Evolutionary conservation across 2,797 vertebrate species (phyloP).

Genomic region (Arctocebus calabarensis): DNA sequence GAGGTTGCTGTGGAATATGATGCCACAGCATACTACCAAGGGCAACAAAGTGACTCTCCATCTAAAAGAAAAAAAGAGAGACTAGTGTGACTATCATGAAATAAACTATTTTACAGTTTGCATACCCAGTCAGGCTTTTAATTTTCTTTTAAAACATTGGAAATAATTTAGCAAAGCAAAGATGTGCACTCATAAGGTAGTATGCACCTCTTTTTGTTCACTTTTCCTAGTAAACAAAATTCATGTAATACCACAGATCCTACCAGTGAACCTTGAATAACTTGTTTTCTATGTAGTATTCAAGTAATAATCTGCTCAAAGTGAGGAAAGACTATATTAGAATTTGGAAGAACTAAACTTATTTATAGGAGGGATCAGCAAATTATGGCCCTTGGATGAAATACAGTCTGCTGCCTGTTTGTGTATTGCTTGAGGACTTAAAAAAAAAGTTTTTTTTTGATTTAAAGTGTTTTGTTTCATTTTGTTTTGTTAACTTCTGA

Average conservation of each 20-base stretch:
- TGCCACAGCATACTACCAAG: too few species aligned
- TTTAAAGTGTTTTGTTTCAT: background rate
- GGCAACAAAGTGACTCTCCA: too few species aligned
- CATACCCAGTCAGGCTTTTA: background rate
- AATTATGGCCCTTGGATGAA: slow-evolving; percentile 14
- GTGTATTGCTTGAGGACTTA: background rate
- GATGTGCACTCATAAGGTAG: background rate
- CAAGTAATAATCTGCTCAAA: slow-evolving; percentile 13
- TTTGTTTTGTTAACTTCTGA: too few species aligned
- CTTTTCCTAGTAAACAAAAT: background rate
- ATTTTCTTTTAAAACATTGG: background rate
- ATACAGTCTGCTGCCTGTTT: background rate
- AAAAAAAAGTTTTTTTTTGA: background rate
- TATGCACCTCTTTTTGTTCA: background rate
- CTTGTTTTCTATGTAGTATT: background rate
- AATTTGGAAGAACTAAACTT: slow-evolving; percentile 43
- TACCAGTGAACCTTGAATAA: slow-evolving; percentile 13
- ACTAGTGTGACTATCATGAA: background rate
- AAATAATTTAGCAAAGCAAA: slow-evolving; percentile 22
- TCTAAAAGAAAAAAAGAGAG: too few species aligned
- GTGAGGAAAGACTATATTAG: slow-evolving; percentile 25
- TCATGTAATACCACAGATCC: background rate
- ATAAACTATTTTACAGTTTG: background rate
- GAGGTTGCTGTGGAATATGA: too few species aligned
- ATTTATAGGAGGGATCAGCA: background rate